Base-by-base conservation (phyloP, 1,140 invertebrate genomes). In the Lithobius niger region DNA sequence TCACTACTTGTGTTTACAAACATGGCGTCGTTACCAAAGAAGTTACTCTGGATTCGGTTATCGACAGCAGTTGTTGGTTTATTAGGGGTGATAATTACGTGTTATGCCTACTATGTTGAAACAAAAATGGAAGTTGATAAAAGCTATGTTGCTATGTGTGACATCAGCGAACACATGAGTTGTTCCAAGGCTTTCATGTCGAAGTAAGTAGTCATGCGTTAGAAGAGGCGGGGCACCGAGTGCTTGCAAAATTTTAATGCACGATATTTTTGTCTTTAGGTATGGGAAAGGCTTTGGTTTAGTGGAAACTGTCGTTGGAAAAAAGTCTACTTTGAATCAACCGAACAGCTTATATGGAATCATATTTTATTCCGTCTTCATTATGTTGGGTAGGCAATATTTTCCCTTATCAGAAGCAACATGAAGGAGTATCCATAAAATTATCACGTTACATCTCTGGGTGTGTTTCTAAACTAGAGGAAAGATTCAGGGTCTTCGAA, bases 261-360 rank as follows among this genome's bases (percentile, higher is more conserved):
- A 25, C 18, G 22, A 1, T 16, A 52, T 19, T 57, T 61, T 31
- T 26, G 52, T 52, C 76, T 77, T 19, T 66, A 88, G 86, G 61
- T 88, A 82, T 72, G 81, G 81, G 1, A 82, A 79, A 74, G 86
- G 84, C 28, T 84, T 90, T 71, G 86, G 86, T 1, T 62, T 89
- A 0, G 57, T 82, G 2, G 67, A 74, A 18, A 64, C 72, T 48
- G 45, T 77, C 45, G 57, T 77, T 25, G 72, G 71, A 2, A 66
- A 74, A 59, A 70, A 80, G 44, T 81, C 78, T 0, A 44, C 72
- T 15, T 66, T 83, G 2, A 79, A 84, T 68, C 73, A 81, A 58
- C 83, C 85, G 1, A 89, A 89, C 68, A 80, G 82, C 60, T 69
- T 83, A 6, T 79, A 77, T 65, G 86, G 86, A 54, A 74, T 83